These are phyloP conservation scores for Psilopogon haemacephalus DNA, from an alignment of 2,113 vertebrate genomes.

Conservation along the genomic window DNA sequence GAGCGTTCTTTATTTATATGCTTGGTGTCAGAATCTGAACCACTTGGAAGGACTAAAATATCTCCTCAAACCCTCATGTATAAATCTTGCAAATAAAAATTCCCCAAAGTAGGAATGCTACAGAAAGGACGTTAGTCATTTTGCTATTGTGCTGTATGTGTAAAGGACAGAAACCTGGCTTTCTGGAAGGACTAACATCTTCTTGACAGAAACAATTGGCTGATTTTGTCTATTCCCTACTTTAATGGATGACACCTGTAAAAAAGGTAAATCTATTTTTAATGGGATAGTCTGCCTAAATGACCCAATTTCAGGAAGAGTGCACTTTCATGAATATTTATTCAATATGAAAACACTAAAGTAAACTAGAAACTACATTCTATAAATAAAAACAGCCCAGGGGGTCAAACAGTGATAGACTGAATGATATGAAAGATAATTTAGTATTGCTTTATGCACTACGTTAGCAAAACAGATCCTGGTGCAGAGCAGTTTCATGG, in stretches of 20 bases:
- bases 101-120: not conserved
- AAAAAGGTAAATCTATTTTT: conserved; percentile 77
- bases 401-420: conserved; percentile 66
- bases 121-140: conserved; percentile 22
- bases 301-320: conserved; percentile 79
- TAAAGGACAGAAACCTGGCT: conserved; percentile 43
- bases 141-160: conserved; percentile 8
- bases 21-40: conserved; percentile 9
- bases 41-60: conserved; percentile 38
- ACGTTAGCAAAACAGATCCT: conserved; percentile 25
- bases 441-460: conserved; percentile 43
- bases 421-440: conserved; percentile 66
- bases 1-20: conserved; percentile 25
- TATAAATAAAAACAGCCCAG: conserved; percentile 66
- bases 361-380: conserved; percentile 61
- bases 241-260: conserved; percentile 67
- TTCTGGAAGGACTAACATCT: conserved; percentile 47
- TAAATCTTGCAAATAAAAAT: conserved; percentile 23
- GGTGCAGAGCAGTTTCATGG: not conserved
- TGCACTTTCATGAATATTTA: conserved; percentile 82
- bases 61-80: conserved; percentile 15
- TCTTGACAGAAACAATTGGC: conserved; percentile 57
- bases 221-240: conserved; percentile 40
- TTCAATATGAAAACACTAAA: conserved; percentile 71
- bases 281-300: conserved; percentile 78